Percentiles rank a stretch among this genome's conserved stretches.
Evolutionary conservation across 2,113 vertebrate species (phyloP).

Genomic region (Tauraco erythrolophus): DNA sequence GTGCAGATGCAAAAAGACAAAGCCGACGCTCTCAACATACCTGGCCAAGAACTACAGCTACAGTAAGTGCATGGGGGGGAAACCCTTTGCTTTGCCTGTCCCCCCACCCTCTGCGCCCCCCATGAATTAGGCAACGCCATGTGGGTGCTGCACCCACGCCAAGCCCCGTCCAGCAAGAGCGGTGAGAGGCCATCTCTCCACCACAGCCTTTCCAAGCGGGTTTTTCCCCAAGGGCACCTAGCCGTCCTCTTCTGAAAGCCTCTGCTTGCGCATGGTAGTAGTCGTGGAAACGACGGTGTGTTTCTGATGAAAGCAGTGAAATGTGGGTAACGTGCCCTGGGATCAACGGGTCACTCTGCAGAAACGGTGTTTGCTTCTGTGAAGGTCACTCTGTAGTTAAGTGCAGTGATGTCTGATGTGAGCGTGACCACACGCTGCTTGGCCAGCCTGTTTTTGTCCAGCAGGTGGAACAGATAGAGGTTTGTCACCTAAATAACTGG

Average conservation of each 20-base stretch:
- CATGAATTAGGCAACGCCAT: accelerated
- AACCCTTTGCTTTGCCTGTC: accelerated
- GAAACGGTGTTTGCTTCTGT: not conserved
- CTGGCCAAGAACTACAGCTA: slow-evolving; percentile 86
- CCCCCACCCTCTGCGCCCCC: not conserved
- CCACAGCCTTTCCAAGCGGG: not conserved
- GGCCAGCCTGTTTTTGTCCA: not conserved
- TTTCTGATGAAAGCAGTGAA: not conserved
- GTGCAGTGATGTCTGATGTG: accelerated
- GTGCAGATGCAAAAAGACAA: slow-evolving; percentile 84
- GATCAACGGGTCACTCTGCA: not conserved
- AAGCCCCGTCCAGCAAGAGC: not conserved
- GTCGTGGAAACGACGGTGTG: accelerated
- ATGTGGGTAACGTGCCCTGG: accelerated
- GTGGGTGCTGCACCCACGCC: not conserved
- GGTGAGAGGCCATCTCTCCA: not conserved
- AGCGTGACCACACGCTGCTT: accelerated
- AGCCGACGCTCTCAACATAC: slow-evolving; percentile 81
- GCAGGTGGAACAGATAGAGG: not conserved
- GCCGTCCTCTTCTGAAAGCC: not conserved
- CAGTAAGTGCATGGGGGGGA: slow-evolving; percentile 72
- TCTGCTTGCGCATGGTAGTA: no score
- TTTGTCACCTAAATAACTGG: not conserved
- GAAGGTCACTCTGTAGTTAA: not conserved
- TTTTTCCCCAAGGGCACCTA: not conserved